A percentile compares a stretch with the other conserved stretches of the same genome.
These are phyloP conservation scores for Teleopsis dalmanni DNA, from an alignment of 1,140 invertebrate species.

Conservation along the genomic window DNA sequence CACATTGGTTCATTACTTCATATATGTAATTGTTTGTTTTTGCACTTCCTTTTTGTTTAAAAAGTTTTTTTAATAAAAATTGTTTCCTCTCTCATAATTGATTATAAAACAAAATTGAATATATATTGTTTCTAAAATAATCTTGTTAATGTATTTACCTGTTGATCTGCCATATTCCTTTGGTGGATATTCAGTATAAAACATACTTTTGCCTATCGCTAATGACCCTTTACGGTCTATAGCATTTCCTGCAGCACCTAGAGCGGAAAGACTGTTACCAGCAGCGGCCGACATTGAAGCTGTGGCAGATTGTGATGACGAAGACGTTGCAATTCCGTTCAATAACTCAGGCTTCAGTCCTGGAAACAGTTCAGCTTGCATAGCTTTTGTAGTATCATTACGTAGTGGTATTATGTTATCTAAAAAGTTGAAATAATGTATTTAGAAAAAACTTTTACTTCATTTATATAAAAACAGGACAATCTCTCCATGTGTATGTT, in stretches of 20 bases:
- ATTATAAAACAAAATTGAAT: too few relatives aligned
- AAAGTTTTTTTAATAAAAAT: too few relatives aligned
- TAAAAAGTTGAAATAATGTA: slow-evolving; percentile 4
- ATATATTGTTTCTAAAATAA: too few relatives aligned
- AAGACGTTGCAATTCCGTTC: slow-evolving; percentile 22
- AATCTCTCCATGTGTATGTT: neutral
- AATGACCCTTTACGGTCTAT: slow-evolving; percentile 32
- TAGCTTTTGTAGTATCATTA: slow-evolving; percentile 37
- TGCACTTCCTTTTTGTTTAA: too few relatives aligned
- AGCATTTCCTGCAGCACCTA: slow-evolving; percentile 14
- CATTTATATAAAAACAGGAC: neutral
- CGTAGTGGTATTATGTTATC: slow-evolving; percentile 40
- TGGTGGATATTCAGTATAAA: slow-evolving; percentile 42
- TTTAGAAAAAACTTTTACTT: neutral
- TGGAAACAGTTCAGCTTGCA: slow-evolving; percentile 41
- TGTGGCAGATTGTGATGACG: slow-evolving; percentile 26
- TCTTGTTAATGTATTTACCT: slow-evolving; percentile 19
- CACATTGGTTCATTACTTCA: too few relatives aligned
- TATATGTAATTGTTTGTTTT: too few relatives aligned
- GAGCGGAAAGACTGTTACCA: slow-evolving; percentile 31
- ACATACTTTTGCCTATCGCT: slow-evolving; percentile 43
- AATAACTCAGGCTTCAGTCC: slow-evolving; percentile 34
- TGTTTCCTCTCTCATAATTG: too few relatives aligned
- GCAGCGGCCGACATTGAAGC: slow-evolving; percentile 21
- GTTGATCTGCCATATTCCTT: slow-evolving; percentile 31